Percentiles rank a stretch among this genome's conserved stretches.
These are phyloP conservation scores for Lasioglossum lativentre DNA, from an alignment of 2,888 invertebrate genomes.

Conservation along the genomic window DNA sequence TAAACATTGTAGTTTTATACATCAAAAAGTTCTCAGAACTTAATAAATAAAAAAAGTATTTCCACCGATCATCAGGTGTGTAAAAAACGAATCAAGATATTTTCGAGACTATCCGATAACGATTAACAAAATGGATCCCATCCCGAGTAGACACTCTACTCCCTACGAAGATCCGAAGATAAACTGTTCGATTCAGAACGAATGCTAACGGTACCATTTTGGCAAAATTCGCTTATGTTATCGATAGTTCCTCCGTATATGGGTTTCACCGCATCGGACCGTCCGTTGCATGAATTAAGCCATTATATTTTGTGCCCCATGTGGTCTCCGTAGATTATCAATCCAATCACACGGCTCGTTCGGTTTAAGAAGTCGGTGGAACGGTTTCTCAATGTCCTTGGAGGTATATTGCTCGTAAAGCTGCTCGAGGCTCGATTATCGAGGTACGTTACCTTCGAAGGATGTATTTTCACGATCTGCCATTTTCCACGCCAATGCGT, in stretches of 20 bases:
- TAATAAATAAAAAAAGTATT: neutral
- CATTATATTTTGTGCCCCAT: conserved; percentile 74
- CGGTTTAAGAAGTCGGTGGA: conserved; percentile 69
- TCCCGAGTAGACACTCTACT: neutral
- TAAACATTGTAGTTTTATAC: neutral
- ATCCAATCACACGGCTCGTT: conserved; percentile 75
- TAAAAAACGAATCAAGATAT: neutral
- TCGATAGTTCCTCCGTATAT: conserved; percentile 25
- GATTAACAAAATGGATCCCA: conserved; percentile 2
- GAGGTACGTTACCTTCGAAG: conserved; percentile 65
- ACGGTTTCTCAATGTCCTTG: conserved; percentile 70
- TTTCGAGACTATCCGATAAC: neutral
- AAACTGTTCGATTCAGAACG: conserved; percentile 20
- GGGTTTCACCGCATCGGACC: conserved; percentile 1
- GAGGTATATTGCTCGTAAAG: conserved; percentile 32
- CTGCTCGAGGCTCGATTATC: conserved; percentile 61
- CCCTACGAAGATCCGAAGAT: conserved; percentile 9
- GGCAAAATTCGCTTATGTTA: conserved; percentile 31
- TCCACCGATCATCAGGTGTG: neutral
- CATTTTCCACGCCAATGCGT: conserved; percentile 55
- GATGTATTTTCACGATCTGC: conserved; percentile 51
- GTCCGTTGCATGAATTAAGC: conserved; percentile 74
- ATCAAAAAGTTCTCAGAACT: neutral
- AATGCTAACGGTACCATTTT: conserved; percentile 54
- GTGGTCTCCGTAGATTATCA: conserved; percentile 73